Evolutionary conservation across 2,888 invertebrate species (phyloP).

Genomic region (Scaptomyza polygonia): DNA sequence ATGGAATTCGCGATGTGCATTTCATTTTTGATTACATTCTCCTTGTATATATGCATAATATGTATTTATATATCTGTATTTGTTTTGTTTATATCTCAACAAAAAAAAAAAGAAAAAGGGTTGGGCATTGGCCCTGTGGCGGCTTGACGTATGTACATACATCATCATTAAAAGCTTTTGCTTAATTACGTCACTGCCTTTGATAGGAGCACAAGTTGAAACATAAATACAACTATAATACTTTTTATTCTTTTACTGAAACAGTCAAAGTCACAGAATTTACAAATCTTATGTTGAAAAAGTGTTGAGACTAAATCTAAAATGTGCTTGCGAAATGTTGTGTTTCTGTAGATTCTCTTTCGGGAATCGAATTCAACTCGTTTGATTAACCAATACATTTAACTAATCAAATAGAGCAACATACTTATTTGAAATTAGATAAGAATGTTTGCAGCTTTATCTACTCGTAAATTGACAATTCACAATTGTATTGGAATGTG

Average conservation of each 20-base stretch:
- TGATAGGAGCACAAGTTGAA: background rate
- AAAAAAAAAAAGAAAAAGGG: too few species aligned
- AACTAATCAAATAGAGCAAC: slow-evolving; percentile 2
- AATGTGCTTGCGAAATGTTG: too few species aligned
- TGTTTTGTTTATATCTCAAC: slow-evolving; percentile 51
- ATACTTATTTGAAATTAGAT: background rate
- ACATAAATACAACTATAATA: too few species aligned
- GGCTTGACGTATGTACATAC: slow-evolving; percentile 4
- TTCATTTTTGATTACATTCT: slow-evolving; percentile 27
- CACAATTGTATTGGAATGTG: slow-evolving; percentile 10
- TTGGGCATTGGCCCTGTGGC: slow-evolving; percentile 21
- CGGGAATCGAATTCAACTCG: too few species aligned
- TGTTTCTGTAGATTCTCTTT: too few species aligned
- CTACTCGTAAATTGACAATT: slow-evolving; percentile 33
- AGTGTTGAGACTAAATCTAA: too few species aligned
- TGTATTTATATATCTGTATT: slow-evolving; percentile 13
- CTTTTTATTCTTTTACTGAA: slow-evolving; percentile 21
- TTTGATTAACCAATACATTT: background rate
- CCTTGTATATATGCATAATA: slow-evolving; percentile 17
- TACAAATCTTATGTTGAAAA: too few species aligned
- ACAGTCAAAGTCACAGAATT: background rate
- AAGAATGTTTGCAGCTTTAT: slow-evolving; percentile 6
- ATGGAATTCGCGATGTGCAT: slow-evolving; percentile 37
- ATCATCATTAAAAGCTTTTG: slow-evolving; percentile 39
- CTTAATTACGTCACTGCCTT: slow-evolving; percentile 60